Conservation (phyloP, 1,140 invertebrate genomes). For the Eurosta solidaginis region DNA sequence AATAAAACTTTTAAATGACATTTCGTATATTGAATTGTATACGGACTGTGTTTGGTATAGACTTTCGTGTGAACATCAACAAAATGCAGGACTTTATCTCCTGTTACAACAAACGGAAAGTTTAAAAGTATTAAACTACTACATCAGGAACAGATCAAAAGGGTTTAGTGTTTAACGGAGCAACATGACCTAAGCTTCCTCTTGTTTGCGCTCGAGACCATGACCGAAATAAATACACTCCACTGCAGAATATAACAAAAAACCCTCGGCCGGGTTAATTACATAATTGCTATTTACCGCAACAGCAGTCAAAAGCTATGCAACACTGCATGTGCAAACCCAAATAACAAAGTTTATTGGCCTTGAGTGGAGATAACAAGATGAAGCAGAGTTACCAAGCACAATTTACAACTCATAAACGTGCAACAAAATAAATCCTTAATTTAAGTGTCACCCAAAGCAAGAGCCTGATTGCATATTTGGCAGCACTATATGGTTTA, state of each 20-base stretch:
- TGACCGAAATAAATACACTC: not conserved
- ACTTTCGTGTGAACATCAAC: no score
- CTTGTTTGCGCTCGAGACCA: not conserved
- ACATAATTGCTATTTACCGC: no score
- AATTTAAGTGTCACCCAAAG: not conserved
- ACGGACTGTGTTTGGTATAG: no score
- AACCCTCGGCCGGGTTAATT: no score
- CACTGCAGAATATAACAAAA: not conserved
- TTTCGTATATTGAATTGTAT: no score
- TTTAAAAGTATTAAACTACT: no score
- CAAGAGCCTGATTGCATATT: not conserved
- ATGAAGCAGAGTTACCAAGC: not conserved
- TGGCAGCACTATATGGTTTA: no score
- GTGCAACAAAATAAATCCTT: not conserved
- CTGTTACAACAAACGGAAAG: no score
- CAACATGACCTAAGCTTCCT: slow-evolving; percentile 2
- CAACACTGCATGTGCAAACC: not conserved
- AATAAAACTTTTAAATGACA: no score
- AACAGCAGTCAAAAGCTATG: not conserved
- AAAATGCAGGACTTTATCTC: no score
- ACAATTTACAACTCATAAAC: not conserved
- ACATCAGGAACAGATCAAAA: not conserved
- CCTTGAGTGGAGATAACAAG: not conserved
- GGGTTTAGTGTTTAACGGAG: not conserved
- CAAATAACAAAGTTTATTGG: slow-evolving; percentile 24